Percentiles rank a stretch among this genome's conserved stretches.
Evolutionary conservation across 2,888 invertebrate species (phyloP).

Genomic region (Pseudoips prasinana): DNA sequence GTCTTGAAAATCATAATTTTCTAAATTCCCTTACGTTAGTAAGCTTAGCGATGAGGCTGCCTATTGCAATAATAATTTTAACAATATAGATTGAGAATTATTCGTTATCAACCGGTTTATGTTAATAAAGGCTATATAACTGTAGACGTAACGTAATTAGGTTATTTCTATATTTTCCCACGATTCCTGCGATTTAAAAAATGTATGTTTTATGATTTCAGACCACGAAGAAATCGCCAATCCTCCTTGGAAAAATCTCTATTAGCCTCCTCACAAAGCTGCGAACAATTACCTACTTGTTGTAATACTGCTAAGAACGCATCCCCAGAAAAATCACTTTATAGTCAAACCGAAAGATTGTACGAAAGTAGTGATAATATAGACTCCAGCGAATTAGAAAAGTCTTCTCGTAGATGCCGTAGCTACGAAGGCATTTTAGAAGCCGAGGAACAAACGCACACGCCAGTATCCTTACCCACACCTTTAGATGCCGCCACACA

Average conservation of each 20-base stretch:
- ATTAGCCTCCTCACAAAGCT: slow-evolving; percentile 65
- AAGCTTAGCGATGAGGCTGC: too few relatives aligned
- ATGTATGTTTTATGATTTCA: slow-evolving; percentile 50
- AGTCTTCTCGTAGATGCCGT: slow-evolving; percentile 72
- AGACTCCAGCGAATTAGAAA: slow-evolving; percentile 56
- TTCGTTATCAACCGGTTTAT: too few relatives aligned
- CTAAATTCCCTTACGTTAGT: too few relatives aligned
- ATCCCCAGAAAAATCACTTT: slow-evolving; percentile 70
- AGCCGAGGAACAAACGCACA: slow-evolving; percentile 75
- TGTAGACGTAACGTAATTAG: too few relatives aligned
- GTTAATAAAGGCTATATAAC: too few relatives aligned
- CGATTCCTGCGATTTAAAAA: too few relatives aligned
- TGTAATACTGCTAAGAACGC: slow-evolving; percentile 64
- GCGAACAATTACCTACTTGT: slow-evolving; percentile 69
- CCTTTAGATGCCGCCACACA: slow-evolving; percentile 81
- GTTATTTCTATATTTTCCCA: too few relatives aligned
- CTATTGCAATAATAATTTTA: not conserved
- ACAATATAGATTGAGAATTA: too few relatives aligned
- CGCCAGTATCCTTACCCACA: slow-evolving; percentile 80
- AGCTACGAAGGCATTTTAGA: slow-evolving; percentile 85
- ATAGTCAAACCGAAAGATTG: slow-evolving; percentile 69
- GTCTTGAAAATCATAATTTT: too few relatives aligned
- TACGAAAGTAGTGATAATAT: slow-evolving; percentile 66
- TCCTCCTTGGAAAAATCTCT: slow-evolving; percentile 67
- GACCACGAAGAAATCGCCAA: slow-evolving; percentile 73